Evolutionary conservation across 1,140 invertebrate genomes (phyloP).

Genomic region (Drosophila saltans): DNA sequence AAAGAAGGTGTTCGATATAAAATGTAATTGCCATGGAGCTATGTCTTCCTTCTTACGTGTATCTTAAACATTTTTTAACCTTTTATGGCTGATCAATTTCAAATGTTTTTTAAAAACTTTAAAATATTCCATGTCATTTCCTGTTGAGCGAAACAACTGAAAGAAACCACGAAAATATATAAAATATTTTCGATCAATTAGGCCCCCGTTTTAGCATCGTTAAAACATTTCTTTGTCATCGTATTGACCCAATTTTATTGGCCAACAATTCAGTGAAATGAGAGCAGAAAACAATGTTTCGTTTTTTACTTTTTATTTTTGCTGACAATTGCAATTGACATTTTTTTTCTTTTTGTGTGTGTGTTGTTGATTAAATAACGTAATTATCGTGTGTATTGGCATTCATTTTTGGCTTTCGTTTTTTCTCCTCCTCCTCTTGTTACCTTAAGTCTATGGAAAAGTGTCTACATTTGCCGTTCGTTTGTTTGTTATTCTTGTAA

Average conservation of each 20-base stretch:
- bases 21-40: too few species aligned
- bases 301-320: not conserved
- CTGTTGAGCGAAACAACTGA: constrained; percentile 26
- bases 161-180: not conserved
- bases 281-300: constrained; percentile 26
- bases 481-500: constrained; percentile 28
- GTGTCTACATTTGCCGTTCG: constrained; percentile 23
- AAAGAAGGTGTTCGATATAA: too few species aligned
- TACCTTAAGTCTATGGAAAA: constrained; percentile 37
- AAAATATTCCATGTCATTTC: constrained; percentile 60
- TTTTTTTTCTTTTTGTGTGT: not conserved
- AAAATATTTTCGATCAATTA: constrained; percentile 9
- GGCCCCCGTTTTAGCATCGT: constrained; percentile 9
- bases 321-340: constrained; percentile 58
- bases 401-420: not conserved
- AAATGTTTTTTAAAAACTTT: not conserved
- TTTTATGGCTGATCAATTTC: not conserved
- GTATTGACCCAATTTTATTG: constrained; percentile 20
- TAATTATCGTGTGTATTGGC: not conserved
- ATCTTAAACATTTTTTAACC: not conserved
- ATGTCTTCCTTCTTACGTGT: not conserved
- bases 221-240: constrained; percentile 19
- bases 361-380: constrained; percentile 2
- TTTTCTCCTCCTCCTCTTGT: not conserved
- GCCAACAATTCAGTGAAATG: constrained; percentile 5